Percentiles rank a stretch among this genome's conserved stretches.
phyloP scores from a whole-genome alignment of 2,888 invertebrate species.

The Leucania comma region DNA sequence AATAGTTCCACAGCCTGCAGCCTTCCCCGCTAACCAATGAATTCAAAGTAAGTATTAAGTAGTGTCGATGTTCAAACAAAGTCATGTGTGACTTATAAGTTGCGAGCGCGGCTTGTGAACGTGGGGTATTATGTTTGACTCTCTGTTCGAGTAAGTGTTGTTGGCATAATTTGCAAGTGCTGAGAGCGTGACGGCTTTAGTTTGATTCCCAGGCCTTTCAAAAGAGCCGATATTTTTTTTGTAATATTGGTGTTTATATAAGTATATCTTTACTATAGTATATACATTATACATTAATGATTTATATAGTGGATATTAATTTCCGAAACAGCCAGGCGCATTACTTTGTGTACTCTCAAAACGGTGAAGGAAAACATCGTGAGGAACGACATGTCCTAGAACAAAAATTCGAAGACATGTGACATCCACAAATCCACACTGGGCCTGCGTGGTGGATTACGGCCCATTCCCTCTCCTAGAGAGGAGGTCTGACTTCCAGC shows the following conservation, averaged over 20 bases:
- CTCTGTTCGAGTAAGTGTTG: constrained; percentile 32
- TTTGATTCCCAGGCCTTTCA: not conserved
- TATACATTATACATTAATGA: too few relatives aligned
- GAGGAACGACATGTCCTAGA: too few relatives aligned
- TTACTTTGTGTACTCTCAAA: too few relatives aligned
- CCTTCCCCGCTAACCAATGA: constrained; percentile 6
- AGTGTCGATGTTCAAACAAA: constrained; percentile 5
- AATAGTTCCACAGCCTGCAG: not conserved
- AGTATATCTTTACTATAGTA: too few relatives aligned
- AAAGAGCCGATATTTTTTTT: not conserved
- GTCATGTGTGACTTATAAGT: constrained; percentile 40
- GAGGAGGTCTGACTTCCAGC: too few relatives aligned
- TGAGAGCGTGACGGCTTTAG: constrained; percentile 7
- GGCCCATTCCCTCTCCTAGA: too few relatives aligned
- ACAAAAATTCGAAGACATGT: too few relatives aligned
- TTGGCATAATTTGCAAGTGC: constrained; percentile 15
- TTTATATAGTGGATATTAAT: too few relatives aligned
- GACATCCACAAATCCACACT: too few relatives aligned
- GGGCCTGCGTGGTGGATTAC: too few relatives aligned
- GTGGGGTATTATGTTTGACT: constrained; percentile 40
- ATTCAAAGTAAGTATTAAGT: constrained; percentile 22
- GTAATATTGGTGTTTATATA: not conserved
- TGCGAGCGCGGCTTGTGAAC: constrained; percentile 16
- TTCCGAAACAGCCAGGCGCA: too few relatives aligned
- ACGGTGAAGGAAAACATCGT: too few relatives aligned